A percentile compares a stretch with the other conserved stretches of the same genome.
These are phyloP conservation scores for Rhea americana DNA, from an alignment of 2,113 vertebrate genomes.

Conservation along the genomic window DNA sequence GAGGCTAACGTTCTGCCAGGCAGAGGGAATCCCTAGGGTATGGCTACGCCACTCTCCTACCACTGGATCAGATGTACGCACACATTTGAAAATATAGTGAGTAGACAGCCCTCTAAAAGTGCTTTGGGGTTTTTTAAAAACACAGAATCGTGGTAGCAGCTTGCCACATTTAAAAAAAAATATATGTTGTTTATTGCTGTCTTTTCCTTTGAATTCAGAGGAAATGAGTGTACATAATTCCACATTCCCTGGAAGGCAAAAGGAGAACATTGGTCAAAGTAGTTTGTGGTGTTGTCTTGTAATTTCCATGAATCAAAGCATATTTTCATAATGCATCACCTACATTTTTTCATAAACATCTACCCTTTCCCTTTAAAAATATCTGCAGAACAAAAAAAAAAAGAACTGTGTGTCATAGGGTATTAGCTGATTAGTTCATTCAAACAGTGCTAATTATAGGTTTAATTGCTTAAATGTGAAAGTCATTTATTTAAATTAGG, in stretches of 20 bases:
- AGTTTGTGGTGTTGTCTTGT: constrained; percentile 43
- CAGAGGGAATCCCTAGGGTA: constrained; percentile 46
- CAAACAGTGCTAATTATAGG: constrained; percentile 43
- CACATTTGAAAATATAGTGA: background rate
- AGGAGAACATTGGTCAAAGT: constrained; percentile 6
- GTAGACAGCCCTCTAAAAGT: background rate
- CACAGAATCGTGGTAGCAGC: background rate
- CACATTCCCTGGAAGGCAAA: constrained; percentile 46
- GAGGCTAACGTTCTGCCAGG: constrained; percentile 42
- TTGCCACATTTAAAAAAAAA: background rate
- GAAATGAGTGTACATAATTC: constrained; percentile 39
- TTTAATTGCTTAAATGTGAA: constrained; percentile 63
- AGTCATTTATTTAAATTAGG: constrained; percentile 64
- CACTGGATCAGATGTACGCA: constrained; percentile 15
- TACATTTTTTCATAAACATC: constrained; percentile 35
- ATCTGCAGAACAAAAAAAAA: constrained; percentile 15
- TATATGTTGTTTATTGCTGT: constrained; percentile 4
- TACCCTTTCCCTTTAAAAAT: constrained; percentile 48
- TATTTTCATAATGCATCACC: background rate
- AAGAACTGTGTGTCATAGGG: constrained; percentile 39
- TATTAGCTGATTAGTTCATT: constrained; percentile 53
- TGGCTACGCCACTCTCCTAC: background rate
- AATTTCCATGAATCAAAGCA: constrained; percentile 26
- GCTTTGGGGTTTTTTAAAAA: background rate
- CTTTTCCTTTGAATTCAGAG: background rate